These are phyloP conservation scores for Amiota mariae DNA, from an alignment of 2,888 invertebrate species.

Conservation along the genomic window DNA sequence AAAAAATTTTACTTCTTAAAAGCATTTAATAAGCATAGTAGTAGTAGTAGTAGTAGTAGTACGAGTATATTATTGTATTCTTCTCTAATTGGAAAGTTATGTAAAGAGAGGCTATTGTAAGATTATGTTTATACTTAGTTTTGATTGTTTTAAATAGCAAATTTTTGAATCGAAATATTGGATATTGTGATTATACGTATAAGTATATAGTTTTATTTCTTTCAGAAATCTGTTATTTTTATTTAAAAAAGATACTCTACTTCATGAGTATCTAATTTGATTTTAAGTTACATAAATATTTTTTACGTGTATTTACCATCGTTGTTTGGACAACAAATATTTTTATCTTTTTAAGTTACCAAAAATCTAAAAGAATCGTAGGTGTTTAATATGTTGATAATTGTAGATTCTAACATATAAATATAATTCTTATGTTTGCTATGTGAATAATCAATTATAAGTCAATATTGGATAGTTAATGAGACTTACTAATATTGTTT, in stretches of 20 bases:
- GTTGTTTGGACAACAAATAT: constrained; percentile 50
- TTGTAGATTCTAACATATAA: too few relatives aligned
- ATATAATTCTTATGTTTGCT: too few relatives aligned
- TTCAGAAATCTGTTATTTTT: constrained; percentile 49
- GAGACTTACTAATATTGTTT: too few relatives aligned
- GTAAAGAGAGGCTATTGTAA: constrained; percentile 59
- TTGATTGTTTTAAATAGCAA: constrained; percentile 39
- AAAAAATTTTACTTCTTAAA: not conserved
- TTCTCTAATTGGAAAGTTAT: constrained; percentile 44
- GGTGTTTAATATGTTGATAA: too few relatives aligned
- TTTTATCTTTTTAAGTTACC: constrained; percentile 60
- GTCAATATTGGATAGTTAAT: too few relatives aligned
- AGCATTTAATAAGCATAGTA: constrained; percentile 28
- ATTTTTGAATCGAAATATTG: constrained; percentile 47
- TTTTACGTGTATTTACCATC: constrained; percentile 67
- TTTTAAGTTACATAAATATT: constrained; percentile 40
- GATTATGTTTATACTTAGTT: constrained; percentile 27
- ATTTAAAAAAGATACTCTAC: constrained; percentile 15
- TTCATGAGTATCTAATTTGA: too few relatives aligned
- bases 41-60: too few relatives aligned
- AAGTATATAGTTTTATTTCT: constrained; percentile 27
- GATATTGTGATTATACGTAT: not conserved
- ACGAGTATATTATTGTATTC: constrained; percentile 35
- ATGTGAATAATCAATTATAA: too few relatives aligned
- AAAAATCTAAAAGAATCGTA: too few relatives aligned